Conservation (phyloP, 2,797 vertebrate species). For the Poeciliopsis turneri region DNA sequence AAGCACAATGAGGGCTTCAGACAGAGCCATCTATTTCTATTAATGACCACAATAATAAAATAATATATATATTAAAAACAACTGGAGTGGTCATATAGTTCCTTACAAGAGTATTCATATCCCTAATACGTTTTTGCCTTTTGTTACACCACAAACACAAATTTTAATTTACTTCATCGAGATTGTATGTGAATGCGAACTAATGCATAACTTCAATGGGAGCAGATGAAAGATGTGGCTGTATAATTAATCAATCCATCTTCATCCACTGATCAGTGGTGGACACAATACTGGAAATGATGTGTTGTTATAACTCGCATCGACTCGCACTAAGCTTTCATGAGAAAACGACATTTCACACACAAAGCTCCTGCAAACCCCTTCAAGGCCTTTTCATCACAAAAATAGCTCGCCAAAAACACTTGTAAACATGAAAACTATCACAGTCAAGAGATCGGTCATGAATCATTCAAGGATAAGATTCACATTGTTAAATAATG, state of each 20-base stretch:
- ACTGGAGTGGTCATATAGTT: not conserved
- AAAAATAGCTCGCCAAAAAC: not conserved
- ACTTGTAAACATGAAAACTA: not conserved
- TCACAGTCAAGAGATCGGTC: not conserved
- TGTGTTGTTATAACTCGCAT: not conserved
- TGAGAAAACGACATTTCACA: not conserved
- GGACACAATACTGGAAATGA: not conserved
- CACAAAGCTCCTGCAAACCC: not conserved
- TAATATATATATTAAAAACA: not conserved
- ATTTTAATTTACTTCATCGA: not conserved
- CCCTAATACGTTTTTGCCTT: not conserved
- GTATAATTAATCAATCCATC: not conserved
- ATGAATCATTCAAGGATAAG: not conserved
- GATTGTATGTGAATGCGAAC: not conserved
- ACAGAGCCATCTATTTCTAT: constrained; percentile 6
- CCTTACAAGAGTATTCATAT: not conserved
- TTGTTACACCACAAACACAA: not conserved
- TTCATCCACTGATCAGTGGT: not conserved
- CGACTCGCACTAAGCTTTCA: not conserved
- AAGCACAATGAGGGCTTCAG: constrained; percentile 14
- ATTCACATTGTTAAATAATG: not conserved
- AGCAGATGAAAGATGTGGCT: not conserved
- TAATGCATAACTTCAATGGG: not conserved
- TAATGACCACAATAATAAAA: not conserved
- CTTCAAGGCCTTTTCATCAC: not conserved